phyloP scores from a whole-genome alignment of 2,797 vertebrate genomes.

The Aulostomus chinensis region DNA sequence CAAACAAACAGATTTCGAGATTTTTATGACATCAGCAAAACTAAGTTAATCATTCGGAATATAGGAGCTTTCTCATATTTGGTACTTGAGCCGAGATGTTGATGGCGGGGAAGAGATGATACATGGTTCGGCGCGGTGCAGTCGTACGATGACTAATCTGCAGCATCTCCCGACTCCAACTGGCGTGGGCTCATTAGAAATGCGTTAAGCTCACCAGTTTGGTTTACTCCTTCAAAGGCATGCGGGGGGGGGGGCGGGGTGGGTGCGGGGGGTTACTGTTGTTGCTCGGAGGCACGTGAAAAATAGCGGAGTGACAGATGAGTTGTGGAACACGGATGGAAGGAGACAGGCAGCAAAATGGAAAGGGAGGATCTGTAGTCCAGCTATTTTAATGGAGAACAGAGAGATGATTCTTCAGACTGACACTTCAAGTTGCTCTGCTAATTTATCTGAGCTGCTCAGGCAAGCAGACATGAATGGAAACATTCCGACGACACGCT shows the following conservation, averaged over 20 bases:
- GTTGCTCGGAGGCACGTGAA: slow-evolving; percentile 56
- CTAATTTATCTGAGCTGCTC: slow-evolving; percentile 66
- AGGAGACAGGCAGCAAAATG: slow-evolving; percentile 67
- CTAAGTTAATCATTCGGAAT: slow-evolving; percentile 72
- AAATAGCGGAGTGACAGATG: slow-evolving; percentile 66
- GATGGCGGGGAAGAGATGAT: slow-evolving; percentile 68
- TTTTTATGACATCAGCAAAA: slow-evolving; percentile 79
- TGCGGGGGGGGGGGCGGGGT: slow-evolving; percentile 11
- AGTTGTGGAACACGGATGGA: slow-evolving; percentile 56
- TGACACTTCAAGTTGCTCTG: slow-evolving; percentile 60
- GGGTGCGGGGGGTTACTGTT: slow-evolving; percentile 44
- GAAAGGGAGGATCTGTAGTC: slow-evolving; percentile 64
- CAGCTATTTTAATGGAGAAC: slow-evolving; percentile 65
- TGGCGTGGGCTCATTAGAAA: slow-evolving; percentile 79
- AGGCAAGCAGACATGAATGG: slow-evolving; percentile 48
- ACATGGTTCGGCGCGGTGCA: slow-evolving; percentile 59
- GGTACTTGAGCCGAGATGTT: slow-evolving; percentile 42
- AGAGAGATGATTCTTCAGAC: slow-evolving; percentile 62
- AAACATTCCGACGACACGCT: slow-evolving; percentile 31
- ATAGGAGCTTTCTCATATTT: slow-evolving; percentile 61
- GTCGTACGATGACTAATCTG: slow-evolving; percentile 73
- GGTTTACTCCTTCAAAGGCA: slow-evolving; percentile 60
- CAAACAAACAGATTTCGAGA: slow-evolving; percentile 69
- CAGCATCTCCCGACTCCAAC: slow-evolving; percentile 49
- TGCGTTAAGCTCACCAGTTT: slow-evolving; percentile 71